A percentile compares a stretch with the other conserved stretches of the same genome.
phyloP scores from a whole-genome alignment of 2,797 vertebrate species.

The Craterocephalus amniculus region DNA sequence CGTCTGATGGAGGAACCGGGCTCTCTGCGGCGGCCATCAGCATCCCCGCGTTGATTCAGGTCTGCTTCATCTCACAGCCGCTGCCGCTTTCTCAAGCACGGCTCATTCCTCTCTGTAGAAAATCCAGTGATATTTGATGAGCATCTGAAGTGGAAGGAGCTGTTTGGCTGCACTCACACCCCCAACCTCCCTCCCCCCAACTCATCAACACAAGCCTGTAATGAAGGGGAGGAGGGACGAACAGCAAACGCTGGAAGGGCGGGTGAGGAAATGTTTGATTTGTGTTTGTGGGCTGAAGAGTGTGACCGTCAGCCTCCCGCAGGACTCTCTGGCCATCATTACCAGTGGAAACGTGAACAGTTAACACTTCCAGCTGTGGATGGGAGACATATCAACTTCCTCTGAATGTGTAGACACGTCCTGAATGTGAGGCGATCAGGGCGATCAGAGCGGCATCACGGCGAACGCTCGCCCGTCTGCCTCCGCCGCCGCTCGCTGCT shows the following conservation, averaged over 20 bases:
- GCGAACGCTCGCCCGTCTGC: neutral
- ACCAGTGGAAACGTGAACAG: neutral
- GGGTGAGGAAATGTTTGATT: too few relatives aligned
- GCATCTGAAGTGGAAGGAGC: constrained; percentile 36
- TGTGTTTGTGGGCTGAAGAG: neutral
- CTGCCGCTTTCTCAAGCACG: neutral
- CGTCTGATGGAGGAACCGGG: neutral
- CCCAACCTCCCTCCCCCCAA: constrained; percentile 11
- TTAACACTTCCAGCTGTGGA: neutral
- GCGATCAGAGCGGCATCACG: neutral
- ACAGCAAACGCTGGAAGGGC: constrained; percentile 9
- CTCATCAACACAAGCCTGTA: constrained; percentile 42
- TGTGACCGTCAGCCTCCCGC: neutral
- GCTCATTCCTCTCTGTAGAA: constrained; percentile 36
- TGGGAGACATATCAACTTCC: neutral
- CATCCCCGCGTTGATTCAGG: neutral
- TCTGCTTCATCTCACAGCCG: neutral
- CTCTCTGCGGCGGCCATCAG: neutral
- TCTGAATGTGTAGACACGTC: neutral
- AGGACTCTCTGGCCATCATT: neutral
- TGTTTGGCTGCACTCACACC: neutral
- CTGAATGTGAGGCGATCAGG: neutral
- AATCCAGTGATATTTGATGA: constrained; percentile 51
- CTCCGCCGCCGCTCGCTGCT: neutral
- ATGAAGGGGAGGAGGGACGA: constrained; percentile 26